phyloP scores from a whole-genome alignment of 2,113 vertebrate species.

The Bambusicola thoracicus region DNA sequence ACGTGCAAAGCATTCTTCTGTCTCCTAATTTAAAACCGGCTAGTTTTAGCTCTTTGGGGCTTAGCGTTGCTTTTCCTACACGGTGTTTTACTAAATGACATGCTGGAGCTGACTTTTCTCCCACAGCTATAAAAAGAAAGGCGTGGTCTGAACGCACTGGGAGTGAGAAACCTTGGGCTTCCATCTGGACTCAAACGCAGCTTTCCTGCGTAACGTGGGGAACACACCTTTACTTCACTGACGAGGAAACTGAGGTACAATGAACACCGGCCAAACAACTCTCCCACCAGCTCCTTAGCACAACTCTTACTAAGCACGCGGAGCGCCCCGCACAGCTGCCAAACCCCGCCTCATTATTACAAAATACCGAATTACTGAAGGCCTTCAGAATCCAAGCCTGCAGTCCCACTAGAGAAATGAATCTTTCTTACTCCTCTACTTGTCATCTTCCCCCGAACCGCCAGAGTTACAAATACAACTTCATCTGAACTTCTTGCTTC shows the following conservation, averaged over 20 bases:
- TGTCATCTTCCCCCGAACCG: neutral
- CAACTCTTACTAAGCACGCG: neutral
- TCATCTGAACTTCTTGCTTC: neutral
- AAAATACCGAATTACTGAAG: neutral
- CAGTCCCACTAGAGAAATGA: neutral
- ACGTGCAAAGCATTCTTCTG: neutral
- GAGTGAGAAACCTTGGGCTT: slow-evolving; percentile 7
- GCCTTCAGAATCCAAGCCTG: neutral
- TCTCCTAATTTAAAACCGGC: neutral
- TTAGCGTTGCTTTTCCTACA: slow-evolving; percentile 18
- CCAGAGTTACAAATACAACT: neutral
- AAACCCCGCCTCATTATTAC: neutral
- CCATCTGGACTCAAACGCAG: neutral
- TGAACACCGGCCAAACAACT: neutral
- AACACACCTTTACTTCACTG: neutral
- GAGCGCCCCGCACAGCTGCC: neutral
- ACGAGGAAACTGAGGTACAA: neutral
- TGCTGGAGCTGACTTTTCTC: neutral
- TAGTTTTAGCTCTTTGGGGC: slow-evolving; percentile 15
- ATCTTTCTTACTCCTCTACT: neutral
- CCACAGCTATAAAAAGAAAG: slow-evolving; percentile 49
- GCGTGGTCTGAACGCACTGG: neutral
- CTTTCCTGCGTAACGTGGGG: neutral
- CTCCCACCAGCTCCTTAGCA: neutral
- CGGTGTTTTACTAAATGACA: slow-evolving; percentile 43